A percentile compares a stretch with the other conserved stretches of the same genome.
phyloP scores from a whole-genome alignment of 2,797 vertebrate genomes.

The Rachycentron canadum region DNA sequence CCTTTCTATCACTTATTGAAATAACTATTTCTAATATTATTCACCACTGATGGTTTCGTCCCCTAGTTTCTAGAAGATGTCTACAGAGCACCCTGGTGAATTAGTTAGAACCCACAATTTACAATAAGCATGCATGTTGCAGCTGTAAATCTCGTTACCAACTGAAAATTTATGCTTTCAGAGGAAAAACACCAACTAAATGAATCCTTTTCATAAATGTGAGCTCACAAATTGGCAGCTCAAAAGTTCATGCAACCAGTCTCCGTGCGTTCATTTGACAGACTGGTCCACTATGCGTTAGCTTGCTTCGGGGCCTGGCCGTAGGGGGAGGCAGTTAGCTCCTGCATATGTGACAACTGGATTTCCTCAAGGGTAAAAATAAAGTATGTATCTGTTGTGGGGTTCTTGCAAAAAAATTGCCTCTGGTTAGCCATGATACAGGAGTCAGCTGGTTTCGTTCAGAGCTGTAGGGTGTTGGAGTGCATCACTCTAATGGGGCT shows the following conservation, averaged over 20 bases:
- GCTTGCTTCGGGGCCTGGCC: not conserved
- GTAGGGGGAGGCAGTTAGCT: not conserved
- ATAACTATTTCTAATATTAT: not conserved
- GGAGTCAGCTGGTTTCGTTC: not conserved
- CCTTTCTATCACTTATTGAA: not conserved
- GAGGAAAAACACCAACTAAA: slow-evolving; percentile 3
- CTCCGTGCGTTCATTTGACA: not conserved
- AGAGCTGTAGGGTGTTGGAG: too few species aligned
- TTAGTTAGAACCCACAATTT: slow-evolving; percentile 7
- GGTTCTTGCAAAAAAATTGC: too few species aligned
- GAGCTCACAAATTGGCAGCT: slow-evolving; percentile 5
- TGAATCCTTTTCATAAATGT: slow-evolving; percentile 24
- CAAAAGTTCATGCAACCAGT: slow-evolving; percentile 11
- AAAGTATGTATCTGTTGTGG: too few species aligned
- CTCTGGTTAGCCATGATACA: not conserved
- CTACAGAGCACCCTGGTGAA: not conserved
- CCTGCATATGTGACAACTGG: too few species aligned
- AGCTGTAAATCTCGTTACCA: not conserved
- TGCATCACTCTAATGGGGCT: too few species aligned
- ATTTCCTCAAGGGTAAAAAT: too few species aligned
- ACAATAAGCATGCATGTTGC: not conserved
- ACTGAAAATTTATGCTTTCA: slow-evolving; percentile 1
- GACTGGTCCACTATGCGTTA: not conserved
- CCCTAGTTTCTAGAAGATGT: not conserved
- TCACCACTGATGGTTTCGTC: not conserved